Evolutionary conservation across 2,113 vertebrate species (phyloP).

Genomic region (Genyomyrus donnyi): DNA sequence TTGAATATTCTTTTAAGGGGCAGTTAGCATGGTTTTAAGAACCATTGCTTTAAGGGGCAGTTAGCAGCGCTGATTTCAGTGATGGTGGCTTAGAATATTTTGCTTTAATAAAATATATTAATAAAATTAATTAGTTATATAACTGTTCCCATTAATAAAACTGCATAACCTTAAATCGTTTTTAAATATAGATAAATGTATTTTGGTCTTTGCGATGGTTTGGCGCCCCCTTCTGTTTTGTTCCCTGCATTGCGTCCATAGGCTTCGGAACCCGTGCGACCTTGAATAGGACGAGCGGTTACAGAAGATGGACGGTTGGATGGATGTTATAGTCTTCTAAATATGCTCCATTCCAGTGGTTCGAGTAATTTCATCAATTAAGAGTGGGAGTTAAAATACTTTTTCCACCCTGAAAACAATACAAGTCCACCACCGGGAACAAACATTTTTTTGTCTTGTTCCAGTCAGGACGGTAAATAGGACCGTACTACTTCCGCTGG

Average conservation of each 20-base stretch:
- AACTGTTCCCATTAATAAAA: neutral
- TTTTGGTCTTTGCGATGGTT: neutral
- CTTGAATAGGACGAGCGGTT: neutral
- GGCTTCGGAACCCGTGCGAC: neutral
- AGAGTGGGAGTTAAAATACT: neutral
- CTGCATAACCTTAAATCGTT: neutral
- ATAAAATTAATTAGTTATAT: neutral
- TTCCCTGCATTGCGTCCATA: neutral
- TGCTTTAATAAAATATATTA: neutral
- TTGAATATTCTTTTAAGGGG: too few relatives aligned
- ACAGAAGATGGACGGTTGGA: neutral
- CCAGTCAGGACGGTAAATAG: neutral
- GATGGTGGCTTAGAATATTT: neutral
- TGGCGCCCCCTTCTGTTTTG: neutral
- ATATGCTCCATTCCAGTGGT: neutral
- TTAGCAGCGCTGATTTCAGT: neutral
- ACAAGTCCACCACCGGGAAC: neutral
- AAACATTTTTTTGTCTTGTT: neutral
- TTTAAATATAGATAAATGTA: neutral
- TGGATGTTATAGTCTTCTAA: neutral
- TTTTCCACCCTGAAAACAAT: neutral
- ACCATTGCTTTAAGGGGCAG: too few relatives aligned
- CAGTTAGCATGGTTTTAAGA: too few relatives aligned
- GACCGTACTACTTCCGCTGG: conserved; percentile 5
- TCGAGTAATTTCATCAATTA: neutral